Conservation (phyloP, 1,140 invertebrate species). For the Scaptodrosophila lebanonensis region DNA sequence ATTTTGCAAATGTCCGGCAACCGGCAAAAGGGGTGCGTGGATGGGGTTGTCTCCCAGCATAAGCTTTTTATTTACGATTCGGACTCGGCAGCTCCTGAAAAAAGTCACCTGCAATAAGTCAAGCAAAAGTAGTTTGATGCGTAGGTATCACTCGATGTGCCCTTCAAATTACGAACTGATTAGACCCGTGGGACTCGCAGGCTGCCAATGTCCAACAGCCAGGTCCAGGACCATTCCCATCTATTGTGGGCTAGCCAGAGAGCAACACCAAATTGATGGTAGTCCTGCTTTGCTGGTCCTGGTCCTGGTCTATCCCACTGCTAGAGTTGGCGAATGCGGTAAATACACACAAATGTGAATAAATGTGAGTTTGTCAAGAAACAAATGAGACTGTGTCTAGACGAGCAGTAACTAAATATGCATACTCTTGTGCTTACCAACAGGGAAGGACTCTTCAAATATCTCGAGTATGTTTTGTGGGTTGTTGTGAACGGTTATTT, state of each 20-base stretch:
- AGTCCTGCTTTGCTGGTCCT: too few species aligned
- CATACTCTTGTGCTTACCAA: too few species aligned
- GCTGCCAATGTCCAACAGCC: background rate
- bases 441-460: too few species aligned
- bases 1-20: conserved; percentile 57
- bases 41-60: background rate
- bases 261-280: conserved; percentile 9
- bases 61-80: too few species aligned
- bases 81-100: conserved; percentile 13
- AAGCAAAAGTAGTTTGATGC: conserved; percentile 48
- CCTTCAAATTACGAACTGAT: conserved; percentile 70
- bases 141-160: conserved; percentile 42
- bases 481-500: too few species aligned
- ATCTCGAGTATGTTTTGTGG: too few species aligned
- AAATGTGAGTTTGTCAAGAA: too few species aligned
- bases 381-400: too few species aligned
- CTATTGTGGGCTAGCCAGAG: conserved; percentile 43
- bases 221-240: conserved; percentile 35
- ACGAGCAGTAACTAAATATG: too few species aligned
- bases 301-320: too few species aligned
- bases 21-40: conserved; percentile 20
- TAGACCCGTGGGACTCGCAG: conserved; percentile 57
- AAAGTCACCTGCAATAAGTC: conserved; percentile 65
- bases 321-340: too few species aligned
- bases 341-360: too few species aligned